phyloP scores from a whole-genome alignment of 1,140 invertebrate genomes.

The Drosophila quadrilineata region DNA sequence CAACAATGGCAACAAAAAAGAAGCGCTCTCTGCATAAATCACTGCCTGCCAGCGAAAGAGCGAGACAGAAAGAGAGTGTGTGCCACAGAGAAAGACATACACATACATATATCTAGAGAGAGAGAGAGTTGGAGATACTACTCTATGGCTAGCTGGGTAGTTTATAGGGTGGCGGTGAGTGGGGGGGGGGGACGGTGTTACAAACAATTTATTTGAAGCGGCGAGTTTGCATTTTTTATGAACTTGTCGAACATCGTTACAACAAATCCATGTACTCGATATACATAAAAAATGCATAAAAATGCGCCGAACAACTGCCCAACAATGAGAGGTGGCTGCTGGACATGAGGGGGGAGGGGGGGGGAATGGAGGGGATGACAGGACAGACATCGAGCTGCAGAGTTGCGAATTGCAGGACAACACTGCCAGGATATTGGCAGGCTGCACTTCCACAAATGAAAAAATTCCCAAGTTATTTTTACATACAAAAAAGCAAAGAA shows the following conservation, averaged over 20 bases:
- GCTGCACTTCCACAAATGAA: no score
- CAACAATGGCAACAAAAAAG: conserved; percentile 42
- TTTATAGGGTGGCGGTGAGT: conserved; percentile 7
- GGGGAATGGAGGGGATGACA: not conserved
- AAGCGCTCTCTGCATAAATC: conserved; percentile 59
- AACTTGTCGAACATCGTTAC: conserved; percentile 67
- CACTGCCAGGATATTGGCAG: no score
- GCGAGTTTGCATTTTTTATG: conserved; percentile 74
- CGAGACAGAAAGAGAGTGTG: not conserved
- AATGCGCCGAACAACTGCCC: conserved; percentile 32
- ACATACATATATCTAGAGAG: no score
- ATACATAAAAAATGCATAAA: conserved; percentile 77
- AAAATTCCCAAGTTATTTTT: no score
- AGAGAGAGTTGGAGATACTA: no score
- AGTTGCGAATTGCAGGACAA: no score
- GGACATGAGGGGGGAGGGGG: not conserved
- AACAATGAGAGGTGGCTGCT: conserved; percentile 51
- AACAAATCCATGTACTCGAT: conserved; percentile 66
- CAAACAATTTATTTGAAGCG: conserved; percentile 59
- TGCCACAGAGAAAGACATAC: not conserved
- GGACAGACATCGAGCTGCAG: no score
- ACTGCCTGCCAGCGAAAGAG: conserved; percentile 16
- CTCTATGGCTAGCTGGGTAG: no score
- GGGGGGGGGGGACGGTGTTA: not conserved
- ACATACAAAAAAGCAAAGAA: no score